Percentiles rank a stretch among this genome's conserved stretches.
Evolutionary conservation across 2,113 vertebrate genomes (phyloP).

Genomic region (Chaenocephalus aceratus): DNA sequence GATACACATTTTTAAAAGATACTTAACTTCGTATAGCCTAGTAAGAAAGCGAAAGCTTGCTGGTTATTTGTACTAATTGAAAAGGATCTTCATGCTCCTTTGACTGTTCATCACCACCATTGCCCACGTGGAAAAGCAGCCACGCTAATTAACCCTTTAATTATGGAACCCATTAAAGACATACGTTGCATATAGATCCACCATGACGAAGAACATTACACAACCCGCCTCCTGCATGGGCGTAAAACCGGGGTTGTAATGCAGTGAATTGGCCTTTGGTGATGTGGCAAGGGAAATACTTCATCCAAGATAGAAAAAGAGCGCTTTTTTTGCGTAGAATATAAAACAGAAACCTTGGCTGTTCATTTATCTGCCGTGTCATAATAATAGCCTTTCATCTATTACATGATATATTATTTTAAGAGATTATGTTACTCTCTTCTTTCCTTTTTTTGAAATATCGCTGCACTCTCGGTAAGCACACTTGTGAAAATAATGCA

Average conservation of each 20-base stretch:
- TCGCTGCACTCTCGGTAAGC: conserved; percentile 50
- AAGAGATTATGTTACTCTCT: conserved; percentile 5
- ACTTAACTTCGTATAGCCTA: too few relatives aligned
- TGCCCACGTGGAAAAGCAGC: not conserved
- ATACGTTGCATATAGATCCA: not conserved
- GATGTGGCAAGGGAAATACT: not conserved
- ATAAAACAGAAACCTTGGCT: not conserved
- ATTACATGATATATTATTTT: too few relatives aligned
- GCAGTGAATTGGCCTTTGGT: not conserved
- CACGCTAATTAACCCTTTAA: not conserved
- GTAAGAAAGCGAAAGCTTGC: too few relatives aligned
- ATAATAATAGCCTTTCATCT: not conserved
- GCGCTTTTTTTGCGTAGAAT: too few relatives aligned
- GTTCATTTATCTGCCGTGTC: too few relatives aligned
- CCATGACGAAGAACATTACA: conserved; percentile 14
- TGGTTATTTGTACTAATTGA: not conserved
- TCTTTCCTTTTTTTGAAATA: conserved; percentile 47
- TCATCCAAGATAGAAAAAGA: too few relatives aligned
- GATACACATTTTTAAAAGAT: not conserved
- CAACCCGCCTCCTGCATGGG: conserved; percentile 15
- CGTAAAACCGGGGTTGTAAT: conserved; percentile 4
- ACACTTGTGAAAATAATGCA: not conserved
- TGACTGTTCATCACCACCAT: not conserved
- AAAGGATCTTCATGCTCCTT: too few relatives aligned
- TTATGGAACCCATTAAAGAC: not conserved